Base-by-base conservation (phyloP, 2,113 vertebrate genomes). In the Salvelinus sp. region DNA sequence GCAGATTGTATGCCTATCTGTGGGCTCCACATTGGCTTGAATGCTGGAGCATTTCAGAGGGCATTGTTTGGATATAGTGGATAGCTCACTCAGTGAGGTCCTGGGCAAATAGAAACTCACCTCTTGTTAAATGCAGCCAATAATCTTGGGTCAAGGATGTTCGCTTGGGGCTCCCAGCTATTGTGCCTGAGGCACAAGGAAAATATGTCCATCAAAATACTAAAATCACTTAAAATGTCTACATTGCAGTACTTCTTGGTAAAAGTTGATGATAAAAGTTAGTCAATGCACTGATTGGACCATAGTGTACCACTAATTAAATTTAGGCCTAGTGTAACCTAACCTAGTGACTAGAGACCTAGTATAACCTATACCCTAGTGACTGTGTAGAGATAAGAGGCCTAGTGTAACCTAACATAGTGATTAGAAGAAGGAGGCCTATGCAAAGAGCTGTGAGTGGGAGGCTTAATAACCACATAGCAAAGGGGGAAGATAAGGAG, bases 81-180 rank as follows among this genome's bases (percentile, higher is more conserved):
- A 70, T 13, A 63, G 70, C 66, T 27, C 54, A 44, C 67, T 44
- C 38, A 44, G 27, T 74, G 70, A 14, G 3, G 16, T 6, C 50
- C 22, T 20, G 62, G 54, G 57, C 0, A 27, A 72, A 57, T 28
- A 78, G 23, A 64, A n/a, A 79, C 91, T 87, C 71, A 99, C 98
- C 97, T 99, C 89, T 98, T 98, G 92, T 99, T 96, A 93, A 99
- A 99, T 0, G 97, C 97, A 30, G 97, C 92, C 82, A 99, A 89
- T 80, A 99, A 94, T 82, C 98, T 87, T 0, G 98, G 97, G 85
- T 99, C 98, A 73, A 99, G 94, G 90, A 99, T 98, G 90, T 99
- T 99, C 83, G 98, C 97, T 79, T 99, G 97, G 0, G 98, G 98
- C 86, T 99, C 98, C 98, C 98, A 99, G 91, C 97, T 99, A 94